These are phyloP conservation scores for Drosophila greeni DNA, from an alignment of 2,888 invertebrate genomes.

Conservation along the genomic window DNA sequence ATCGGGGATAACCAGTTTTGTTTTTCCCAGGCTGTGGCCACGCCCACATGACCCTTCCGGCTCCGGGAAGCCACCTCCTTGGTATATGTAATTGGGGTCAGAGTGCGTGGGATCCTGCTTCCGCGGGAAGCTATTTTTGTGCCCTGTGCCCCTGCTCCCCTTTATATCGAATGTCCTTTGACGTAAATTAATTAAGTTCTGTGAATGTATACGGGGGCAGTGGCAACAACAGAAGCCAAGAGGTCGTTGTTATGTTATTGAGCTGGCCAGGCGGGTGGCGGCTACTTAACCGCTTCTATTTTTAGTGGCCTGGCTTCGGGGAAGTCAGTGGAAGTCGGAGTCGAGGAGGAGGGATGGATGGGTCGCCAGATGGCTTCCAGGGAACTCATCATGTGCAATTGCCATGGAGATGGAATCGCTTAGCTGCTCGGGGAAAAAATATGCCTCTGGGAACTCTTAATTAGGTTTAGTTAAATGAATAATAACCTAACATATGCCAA, in stretches of 20 bases:
- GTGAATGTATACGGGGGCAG: conserved; percentile 32
- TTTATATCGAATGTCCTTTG: conserved; percentile 67
- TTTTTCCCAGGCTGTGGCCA: conserved; percentile 17
- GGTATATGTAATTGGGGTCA: conserved; percentile 17
- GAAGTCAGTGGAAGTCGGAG: neutral
- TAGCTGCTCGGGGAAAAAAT: neutral
- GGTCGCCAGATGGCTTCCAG: conserved; percentile 3
- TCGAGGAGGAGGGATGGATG: conserved; percentile 12
- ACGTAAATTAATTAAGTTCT: conserved; percentile 71
- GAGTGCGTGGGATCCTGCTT: conserved; percentile 18
- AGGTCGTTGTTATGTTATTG: conserved; percentile 6
- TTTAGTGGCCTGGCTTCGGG: conserved; percentile 26
- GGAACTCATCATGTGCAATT: conserved; percentile 14
- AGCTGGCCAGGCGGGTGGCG: neutral
- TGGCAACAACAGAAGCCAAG: neutral
- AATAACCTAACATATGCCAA: too few species aligned
- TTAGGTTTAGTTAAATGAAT: neutral
- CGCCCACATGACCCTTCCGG: conserved; percentile 34
- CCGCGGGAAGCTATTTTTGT: conserved; percentile 49
- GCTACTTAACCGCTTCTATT: conserved; percentile 39
- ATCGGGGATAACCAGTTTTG: conserved; percentile 23
- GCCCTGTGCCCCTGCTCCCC: conserved; percentile 33
- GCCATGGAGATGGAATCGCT: neutral
- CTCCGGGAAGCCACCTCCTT: conserved; percentile 11
- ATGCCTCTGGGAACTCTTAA: neutral